Evolutionary conservation across 2,888 invertebrate species (phyloP).

Genomic region (Prenolepis imparis): DNA sequence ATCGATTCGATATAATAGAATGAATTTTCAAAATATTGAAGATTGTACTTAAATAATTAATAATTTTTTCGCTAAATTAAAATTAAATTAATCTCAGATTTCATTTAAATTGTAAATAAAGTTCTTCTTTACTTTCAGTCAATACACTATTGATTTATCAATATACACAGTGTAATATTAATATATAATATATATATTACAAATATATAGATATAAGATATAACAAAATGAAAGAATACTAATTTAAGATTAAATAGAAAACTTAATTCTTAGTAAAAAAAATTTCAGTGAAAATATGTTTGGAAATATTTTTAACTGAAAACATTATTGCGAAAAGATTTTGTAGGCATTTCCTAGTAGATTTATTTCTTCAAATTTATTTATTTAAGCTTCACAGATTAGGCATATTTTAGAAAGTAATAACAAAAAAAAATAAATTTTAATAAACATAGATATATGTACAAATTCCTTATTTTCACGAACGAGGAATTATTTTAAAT

Average conservation of each 20-base stretch:
- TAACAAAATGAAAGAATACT: not conserved
- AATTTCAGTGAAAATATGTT: too few species aligned
- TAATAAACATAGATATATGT: too few species aligned
- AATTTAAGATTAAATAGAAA: not conserved
- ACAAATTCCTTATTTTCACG: too few species aligned
- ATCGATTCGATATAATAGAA: not conserved
- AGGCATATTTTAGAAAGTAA: too few species aligned
- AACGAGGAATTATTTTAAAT: too few species aligned
- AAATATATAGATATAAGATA: not conserved
- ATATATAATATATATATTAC: not conserved
- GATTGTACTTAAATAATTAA: not conserved
- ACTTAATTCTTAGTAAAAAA: too few species aligned
- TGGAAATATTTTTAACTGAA: too few species aligned
- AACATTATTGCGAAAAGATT: too few species aligned
- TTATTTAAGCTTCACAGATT: too few species aligned
- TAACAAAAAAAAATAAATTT: too few species aligned
- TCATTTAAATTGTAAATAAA: not conserved
- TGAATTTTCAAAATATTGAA: not conserved
- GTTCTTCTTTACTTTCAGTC: not conserved
- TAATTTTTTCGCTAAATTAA: not conserved
- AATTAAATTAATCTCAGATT: not conserved
- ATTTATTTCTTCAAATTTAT: too few species aligned
- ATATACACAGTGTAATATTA: not conserved
- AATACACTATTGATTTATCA: not conserved
- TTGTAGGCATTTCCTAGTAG: too few species aligned